Base-by-base conservation (phyloP, 1,140 invertebrate genomes). In the Lepeophtheirus salmonis region DNA sequence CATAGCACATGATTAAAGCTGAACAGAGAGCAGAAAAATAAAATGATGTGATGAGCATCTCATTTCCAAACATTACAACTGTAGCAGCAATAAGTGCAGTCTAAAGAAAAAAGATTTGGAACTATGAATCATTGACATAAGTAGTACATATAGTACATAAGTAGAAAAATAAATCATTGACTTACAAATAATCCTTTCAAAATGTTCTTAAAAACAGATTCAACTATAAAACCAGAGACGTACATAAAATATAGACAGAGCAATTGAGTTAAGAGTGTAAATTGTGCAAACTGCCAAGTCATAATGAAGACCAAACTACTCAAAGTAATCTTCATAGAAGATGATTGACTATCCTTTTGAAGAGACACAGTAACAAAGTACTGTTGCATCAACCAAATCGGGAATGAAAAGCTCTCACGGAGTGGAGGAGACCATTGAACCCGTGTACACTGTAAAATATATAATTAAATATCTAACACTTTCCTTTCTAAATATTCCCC, bases 351-450 rank as follows among this genome's bases (percentile, higher is more conserved):
- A 50, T 52, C 63, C 23, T 56, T 56, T 26, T 64, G 64, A 26
- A 78, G 61, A 24, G 64, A 63, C 55, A 63, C 58, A 25, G 66
- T 65, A 23, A 71, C 62, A 48, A 65, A 58, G 55, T 70, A 56
- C 64, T 70, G 67, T 20, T 70, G 76, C 10, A 72, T 57, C 3
- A 80, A 65, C 63, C 78, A 70, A 57, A 79, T 73, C 0, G 86
- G 86, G 67, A 82, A 84, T 0, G 80, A 83, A 69, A 87, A 83
- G 65, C 80, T 86, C 72, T 90, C 86, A 60, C 86, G 70, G 56
- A 88, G 71, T 6, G 86, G 84, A 1, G 85, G 84, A 0, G 84
- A 81, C 85, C 86, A 89, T 68, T 85, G 83, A 1, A 88, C 82
- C 30, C 86, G 69, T 0, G 84, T 88, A 51, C 77, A 75, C 66